Evolutionary conservation across 2,888 invertebrate genomes (phyloP).

Genomic region (Metellina segmentata): DNA sequence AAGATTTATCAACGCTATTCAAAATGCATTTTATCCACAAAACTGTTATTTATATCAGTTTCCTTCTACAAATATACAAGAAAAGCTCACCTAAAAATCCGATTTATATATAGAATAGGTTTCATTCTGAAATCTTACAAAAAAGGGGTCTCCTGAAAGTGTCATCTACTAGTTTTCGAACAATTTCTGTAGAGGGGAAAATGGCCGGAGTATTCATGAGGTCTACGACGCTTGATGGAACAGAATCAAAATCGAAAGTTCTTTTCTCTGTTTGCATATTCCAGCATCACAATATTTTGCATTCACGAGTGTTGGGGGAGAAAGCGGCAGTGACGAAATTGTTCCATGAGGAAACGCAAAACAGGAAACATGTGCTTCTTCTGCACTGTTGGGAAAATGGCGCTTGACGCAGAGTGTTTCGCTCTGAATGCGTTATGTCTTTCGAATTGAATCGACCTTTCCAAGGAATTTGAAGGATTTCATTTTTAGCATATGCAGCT

Average conservation of each 20-base stretch:
- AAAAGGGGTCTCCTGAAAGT: neutral
- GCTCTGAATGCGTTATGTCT: neutral
- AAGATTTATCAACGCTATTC: neutral
- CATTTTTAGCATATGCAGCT: too few relatives aligned
- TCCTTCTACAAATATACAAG: neutral
- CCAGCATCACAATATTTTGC: neutral
- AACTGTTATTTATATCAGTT: neutral
- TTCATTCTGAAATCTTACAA: neutral
- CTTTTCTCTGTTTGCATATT: constrained; percentile 15
- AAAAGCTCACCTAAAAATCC: neutral
- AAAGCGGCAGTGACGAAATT: neutral
- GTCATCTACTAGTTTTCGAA: neutral
- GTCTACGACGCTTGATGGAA: neutral
- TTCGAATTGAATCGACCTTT: neutral
- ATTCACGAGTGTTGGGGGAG: neutral
- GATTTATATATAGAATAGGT: neutral
- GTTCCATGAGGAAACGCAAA: neutral
- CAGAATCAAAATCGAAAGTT: neutral
- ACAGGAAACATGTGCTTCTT: neutral
- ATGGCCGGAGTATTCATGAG: neutral
- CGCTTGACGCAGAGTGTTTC: neutral
- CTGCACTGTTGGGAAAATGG: neutral
- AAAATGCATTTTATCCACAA: neutral
- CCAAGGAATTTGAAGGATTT: too few relatives aligned
- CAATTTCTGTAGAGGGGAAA: neutral